Evolutionary conservation across 2,797 vertebrate genomes (phyloP), one percentile per base, ranked within the genome.

Genomic region (Chelmon rostratus): DNA sequence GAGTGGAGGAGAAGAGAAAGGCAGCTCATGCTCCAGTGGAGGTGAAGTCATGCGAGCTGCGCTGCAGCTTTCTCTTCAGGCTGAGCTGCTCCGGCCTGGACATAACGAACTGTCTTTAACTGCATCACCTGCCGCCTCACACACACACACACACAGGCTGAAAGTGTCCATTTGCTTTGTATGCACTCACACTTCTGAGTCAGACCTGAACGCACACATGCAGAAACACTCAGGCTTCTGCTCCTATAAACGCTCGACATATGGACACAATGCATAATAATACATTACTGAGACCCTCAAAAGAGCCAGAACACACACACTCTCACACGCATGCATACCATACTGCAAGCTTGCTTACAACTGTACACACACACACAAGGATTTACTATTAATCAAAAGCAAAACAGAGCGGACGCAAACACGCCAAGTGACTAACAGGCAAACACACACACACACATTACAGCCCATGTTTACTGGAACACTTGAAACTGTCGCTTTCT

Each of bases 61-160:
- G 44, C 84, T 86, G 82, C 84, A 88, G 86, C 80, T 77, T 88
- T 86, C 73, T 87, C 79, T 88, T 89, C 69, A 86, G 88, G 86
- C 77, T 82, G 79, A 89, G 67, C 82, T 52, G 74, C 74, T 78
- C 78, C 75, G 58, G 68, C n/a, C 56, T 63, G 58, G 78, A 81
- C 68, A 69, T 56, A 79, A 86, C 52, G 21, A 86, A 81, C 70
- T 73, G 86, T 89, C 76, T 87, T 83, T 78, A 82, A 87, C 69
- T 4, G 80, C 83, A 77, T 89, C 90, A 90, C 85, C 83, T 89
- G 87, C 62, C 59, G 0, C 59, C 77, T 28, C 38, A 35, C 59
- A 35, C 62, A 65, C 40, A 58, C 47, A 15, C 71, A 53, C 31
- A 52, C 25, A 56, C 21, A 47, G n/a, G 63, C 56, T 33, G 37